phyloP scores from a whole-genome alignment of 2,888 invertebrate genomes.

The Dusona sp. region DNA sequence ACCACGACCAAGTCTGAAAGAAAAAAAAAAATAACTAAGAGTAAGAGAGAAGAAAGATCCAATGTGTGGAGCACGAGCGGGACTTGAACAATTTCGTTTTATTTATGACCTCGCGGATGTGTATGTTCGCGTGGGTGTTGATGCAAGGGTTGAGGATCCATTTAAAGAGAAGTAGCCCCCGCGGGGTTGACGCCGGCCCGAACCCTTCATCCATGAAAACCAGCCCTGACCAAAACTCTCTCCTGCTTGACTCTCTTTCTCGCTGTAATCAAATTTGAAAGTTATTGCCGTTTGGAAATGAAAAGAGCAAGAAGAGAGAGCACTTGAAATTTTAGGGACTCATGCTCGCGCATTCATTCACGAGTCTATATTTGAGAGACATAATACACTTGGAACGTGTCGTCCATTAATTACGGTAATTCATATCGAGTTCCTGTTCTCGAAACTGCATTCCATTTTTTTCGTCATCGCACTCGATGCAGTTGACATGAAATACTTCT shows the following conservation, averaged over 20 bases:
- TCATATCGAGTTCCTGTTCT: neutral
- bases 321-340: neutral
- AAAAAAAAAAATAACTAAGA: neutral
- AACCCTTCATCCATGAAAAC: slow-evolving; percentile 66
- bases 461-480: neutral
- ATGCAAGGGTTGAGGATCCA: slow-evolving; percentile 80
- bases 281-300: slow-evolving; percentile 76
- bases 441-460: neutral
- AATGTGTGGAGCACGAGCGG: slow-evolving; percentile 61
- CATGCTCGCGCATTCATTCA: neutral
- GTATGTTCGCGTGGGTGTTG: slow-evolving; percentile 77
- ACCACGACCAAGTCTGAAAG: slow-evolving; percentile 24
- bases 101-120: slow-evolving; percentile 79
- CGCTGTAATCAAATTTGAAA: slow-evolving; percentile 82
- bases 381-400: neutral
- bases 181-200: slow-evolving; percentile 69
- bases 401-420: neutral
- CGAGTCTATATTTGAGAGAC: neutral
- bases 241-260: slow-evolving; percentile 58
- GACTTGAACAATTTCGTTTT: slow-evolving; percentile 82
- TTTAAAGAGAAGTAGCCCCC: slow-evolving; percentile 74
- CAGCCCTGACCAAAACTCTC: slow-evolving; percentile 41
- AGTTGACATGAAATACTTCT: slow-evolving; percentile 33
- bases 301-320: neutral
- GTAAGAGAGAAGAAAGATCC: slow-evolving; percentile 1